Conservation (phyloP, 1,140 invertebrate species). For the Zaprionus taronus region DNA sequence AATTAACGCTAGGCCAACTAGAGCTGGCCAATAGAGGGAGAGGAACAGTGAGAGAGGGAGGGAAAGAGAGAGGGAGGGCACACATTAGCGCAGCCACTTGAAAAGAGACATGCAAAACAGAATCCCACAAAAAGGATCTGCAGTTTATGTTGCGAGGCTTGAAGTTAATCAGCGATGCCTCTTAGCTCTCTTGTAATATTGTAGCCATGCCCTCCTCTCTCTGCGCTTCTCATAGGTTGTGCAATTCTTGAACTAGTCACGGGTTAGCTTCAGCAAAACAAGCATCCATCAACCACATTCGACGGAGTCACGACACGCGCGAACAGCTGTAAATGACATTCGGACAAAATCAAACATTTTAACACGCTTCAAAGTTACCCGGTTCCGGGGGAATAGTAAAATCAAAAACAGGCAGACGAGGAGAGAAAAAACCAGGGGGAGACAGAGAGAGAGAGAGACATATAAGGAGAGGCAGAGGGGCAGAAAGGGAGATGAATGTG, state of each 20-base stretch:
- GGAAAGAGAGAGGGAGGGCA: conserved; percentile 21
- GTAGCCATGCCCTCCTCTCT: neutral
- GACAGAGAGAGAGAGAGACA: neutral
- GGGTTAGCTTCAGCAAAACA: neutral
- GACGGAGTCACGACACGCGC: conserved; percentile 36
- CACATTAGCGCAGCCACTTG: conserved; percentile 69
- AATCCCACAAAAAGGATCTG: conserved; percentile 59
- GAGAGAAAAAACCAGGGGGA: neutral
- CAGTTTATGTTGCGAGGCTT: conserved; percentile 58
- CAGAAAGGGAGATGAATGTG: conserved; percentile 54
- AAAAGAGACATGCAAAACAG: conserved; percentile 74
- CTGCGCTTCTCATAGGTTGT: neutral
- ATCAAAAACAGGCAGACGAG: conserved; percentile 13
- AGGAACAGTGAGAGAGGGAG: neutral
- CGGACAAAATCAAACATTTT: conserved; percentile 80
- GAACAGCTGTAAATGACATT: conserved; percentile 81
- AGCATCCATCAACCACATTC: conserved; percentile 56
- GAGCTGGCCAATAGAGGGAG: conserved; percentile 23
- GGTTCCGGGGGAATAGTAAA: conserved; percentile 36
- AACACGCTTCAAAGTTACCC: conserved; percentile 74
- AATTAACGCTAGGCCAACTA: conserved; percentile 68
- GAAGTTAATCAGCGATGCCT: neutral
- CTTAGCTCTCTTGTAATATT: neutral
- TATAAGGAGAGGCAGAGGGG: neutral
- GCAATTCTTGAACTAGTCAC: neutral